Evolutionary conservation across 1,140 invertebrate species (phyloP).

Genomic region (Cyclargus thomasi): DNA sequence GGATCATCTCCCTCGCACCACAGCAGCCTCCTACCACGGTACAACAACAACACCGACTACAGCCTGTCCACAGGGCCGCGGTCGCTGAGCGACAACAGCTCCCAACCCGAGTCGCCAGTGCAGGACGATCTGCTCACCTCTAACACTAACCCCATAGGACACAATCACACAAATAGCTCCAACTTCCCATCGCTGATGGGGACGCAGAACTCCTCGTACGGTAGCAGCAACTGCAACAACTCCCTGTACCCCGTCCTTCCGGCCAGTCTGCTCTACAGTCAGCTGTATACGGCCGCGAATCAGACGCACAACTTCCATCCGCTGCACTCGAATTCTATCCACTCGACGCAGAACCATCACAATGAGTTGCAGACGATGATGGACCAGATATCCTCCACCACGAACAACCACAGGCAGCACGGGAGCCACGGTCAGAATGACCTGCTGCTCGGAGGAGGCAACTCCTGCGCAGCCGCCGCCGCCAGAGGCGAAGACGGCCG

Average conservation of each 20-base stretch:
- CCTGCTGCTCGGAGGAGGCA: conserved; percentile 77
- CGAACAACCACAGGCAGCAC: conserved; percentile 76
- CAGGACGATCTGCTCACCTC: conserved; percentile 83
- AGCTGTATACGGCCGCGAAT: conserved; percentile 86
- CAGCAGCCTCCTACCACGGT: conserved; percentile 74
- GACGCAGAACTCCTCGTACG: conserved; percentile 72
- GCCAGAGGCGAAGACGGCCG: conserved; percentile 77
- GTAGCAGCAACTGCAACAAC: conserved; percentile 78
- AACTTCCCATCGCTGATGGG: conserved; percentile 78
- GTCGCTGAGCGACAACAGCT: conserved; percentile 87
- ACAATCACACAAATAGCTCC: conserved; percentile 79
- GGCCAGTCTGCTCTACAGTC: conserved; percentile 87
- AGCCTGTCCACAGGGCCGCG: conserved; percentile 77
- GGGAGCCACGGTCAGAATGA: conserved; percentile 73
- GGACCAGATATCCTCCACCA: conserved; percentile 82
- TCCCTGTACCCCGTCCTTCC: conserved; percentile 84
- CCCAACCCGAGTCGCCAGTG: conserved; percentile 86
- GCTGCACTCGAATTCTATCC: conserved; percentile 78
- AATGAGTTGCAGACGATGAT: conserved; percentile 82
- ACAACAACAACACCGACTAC: conserved; percentile 74
- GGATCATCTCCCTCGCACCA: conserved; percentile 76
- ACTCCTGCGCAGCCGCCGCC: conserved; percentile 78
- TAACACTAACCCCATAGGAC: conserved; percentile 77
- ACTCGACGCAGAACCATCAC: conserved; percentile 78
- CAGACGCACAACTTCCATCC: conserved; percentile 85